Percentiles rank a stretch among this genome's conserved stretches.
These are phyloP conservation scores for Thamnophis elegans DNA, from an alignment of 2,797 vertebrate genomes.

Conservation along the genomic window DNA sequence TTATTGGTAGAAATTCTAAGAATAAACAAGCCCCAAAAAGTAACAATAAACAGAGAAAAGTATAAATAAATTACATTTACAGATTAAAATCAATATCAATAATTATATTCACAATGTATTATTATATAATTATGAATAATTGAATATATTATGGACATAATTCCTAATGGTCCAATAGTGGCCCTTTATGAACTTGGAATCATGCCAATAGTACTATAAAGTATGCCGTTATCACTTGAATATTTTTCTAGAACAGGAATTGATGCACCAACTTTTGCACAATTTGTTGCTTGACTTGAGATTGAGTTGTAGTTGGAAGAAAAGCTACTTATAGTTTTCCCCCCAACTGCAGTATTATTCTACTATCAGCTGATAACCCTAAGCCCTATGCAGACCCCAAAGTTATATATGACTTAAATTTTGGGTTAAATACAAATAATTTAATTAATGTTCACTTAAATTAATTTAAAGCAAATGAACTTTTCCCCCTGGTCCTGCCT, in stretches of 20 bases:
- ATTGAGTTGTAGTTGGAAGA: background rate
- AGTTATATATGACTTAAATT: background rate
- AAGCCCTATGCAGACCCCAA: background rate
- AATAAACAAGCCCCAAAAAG: background rate
- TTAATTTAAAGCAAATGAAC: background rate
- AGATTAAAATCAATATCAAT: background rate
- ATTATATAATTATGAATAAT: background rate
- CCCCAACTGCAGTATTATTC: background rate
- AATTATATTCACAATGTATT: background rate
- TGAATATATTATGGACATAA: background rate
- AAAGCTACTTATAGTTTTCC: background rate
- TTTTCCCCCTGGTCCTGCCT: background rate
- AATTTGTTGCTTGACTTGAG: background rate
- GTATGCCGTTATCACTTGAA: background rate
- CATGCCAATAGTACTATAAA: background rate
- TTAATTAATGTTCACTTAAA: background rate
- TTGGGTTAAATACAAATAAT: background rate
- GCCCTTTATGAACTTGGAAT: background rate
- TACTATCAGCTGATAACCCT: background rate
- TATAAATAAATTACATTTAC: background rate
- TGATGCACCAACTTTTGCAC: background rate
- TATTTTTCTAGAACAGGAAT: background rate
- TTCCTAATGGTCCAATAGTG: background rate
- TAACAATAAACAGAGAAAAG: background rate
- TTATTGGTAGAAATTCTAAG: background rate